Base-by-base conservation (phyloP, 1,140 invertebrate species). In the Cydia strobilella region DNA sequence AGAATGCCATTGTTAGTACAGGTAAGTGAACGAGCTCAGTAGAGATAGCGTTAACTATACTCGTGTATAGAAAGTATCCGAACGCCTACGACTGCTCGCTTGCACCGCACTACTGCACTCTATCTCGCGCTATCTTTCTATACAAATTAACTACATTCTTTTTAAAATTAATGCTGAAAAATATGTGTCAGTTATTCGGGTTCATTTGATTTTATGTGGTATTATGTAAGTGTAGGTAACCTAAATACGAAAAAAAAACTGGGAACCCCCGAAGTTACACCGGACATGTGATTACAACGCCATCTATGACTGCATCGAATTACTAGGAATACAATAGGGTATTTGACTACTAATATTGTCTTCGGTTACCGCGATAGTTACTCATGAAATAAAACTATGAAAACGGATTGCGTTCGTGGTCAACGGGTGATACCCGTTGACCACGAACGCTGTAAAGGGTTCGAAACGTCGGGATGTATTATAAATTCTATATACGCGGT, bases 61-160 rank as follows among this genome's bases (percentile, higher is more conserved):
- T 45, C 42, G 13, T 45, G 18, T 23, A 12, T 10, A 23, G 18
- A 10, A 4, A 35, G 65, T 69, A 69, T 69, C 31, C 65, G 65
- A 69, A 69, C 65, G 13, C 31, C 42, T 0, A 18, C 31, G 9
- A 59, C 15, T 59, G 23, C 54, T 35, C 31, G 15, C n/a, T 69
- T 69, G 65, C 65, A 69, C 31, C 65, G 65, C 65, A 23, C 65
- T n/a, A 10, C 15, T 69, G 65, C 65, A 69, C 31, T 66, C 23
- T 35, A 69, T 69, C 65, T 69, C 27, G 65, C 65, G 65, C 31
- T 69, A 69, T 69, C 65, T 69, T 31, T 65, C 65, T 42, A 13
- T n/a, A 35, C 65, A 35, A 69, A 69, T 35, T 69, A 18, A 18
- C 25, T 69, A 25, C 31, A 35, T 12, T 69, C 15, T 39, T n/a